Percentiles rank a stretch among this genome's conserved stretches.
phyloP scores from a whole-genome alignment of 2,888 invertebrate genomes.

The Cremastinae sp. region DNA sequence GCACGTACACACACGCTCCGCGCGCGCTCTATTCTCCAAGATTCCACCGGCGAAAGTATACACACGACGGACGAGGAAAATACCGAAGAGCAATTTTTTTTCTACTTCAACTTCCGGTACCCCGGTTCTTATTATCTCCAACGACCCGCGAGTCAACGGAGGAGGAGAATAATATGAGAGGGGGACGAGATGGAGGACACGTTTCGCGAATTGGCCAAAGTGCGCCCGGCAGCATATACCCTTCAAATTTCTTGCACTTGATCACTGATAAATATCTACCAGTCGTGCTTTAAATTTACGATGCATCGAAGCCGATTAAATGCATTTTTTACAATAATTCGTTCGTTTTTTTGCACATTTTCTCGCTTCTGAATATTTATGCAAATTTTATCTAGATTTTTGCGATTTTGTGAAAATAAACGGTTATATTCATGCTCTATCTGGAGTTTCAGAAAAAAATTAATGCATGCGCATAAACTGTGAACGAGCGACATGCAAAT shows the following conservation, averaged over 20 bases:
- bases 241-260: slow-evolving; percentile 17
- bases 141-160: slow-evolving; percentile 14
- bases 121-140: slow-evolving; percentile 56
- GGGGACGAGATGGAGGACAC: slow-evolving; percentile 12
- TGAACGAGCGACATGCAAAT: no score
- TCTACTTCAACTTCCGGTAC: slow-evolving; percentile 54
- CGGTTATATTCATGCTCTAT: no score
- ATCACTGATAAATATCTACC: slow-evolving; percentile 11
- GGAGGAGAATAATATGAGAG: not conserved
- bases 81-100: slow-evolving; percentile 55
- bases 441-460: no score
- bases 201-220: slow-evolving; percentile 53
- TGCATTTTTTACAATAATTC: slow-evolving; percentile 23
- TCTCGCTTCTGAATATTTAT: no score
- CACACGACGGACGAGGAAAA: slow-evolving; percentile 55
- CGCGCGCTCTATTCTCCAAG: not conserved
- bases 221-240: slow-evolving; percentile 3
- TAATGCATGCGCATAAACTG: no score
- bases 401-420: no score
- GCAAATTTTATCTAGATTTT: no score
- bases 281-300: slow-evolving; percentile 27
- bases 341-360: no score
- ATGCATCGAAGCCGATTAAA: slow-evolving; percentile 1
- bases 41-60: slow-evolving; percentile 38
- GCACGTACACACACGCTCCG: not conserved